These are phyloP conservation scores for Malachius bipustulatus DNA, from an alignment of 2,888 invertebrate genomes.

Conservation along the genomic window DNA sequence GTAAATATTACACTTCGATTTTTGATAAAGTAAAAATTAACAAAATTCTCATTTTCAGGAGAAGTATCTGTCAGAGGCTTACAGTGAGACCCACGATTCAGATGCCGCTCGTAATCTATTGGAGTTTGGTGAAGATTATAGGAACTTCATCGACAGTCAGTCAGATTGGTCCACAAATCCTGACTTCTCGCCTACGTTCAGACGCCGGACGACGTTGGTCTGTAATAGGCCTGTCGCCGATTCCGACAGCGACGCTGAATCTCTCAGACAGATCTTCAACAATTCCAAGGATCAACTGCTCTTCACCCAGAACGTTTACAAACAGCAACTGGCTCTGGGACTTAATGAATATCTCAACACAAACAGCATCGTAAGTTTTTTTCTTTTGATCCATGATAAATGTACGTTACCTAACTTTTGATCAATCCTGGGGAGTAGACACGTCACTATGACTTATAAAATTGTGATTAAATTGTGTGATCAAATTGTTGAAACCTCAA, in stretches of 20 bases:
- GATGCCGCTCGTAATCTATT: constrained; percentile 71
- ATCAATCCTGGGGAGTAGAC: too few species aligned
- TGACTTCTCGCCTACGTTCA: constrained; percentile 38
- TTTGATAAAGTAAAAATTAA: constrained; percentile 11
- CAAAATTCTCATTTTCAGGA: constrained; percentile 55
- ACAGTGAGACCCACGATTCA: constrained; percentile 77
- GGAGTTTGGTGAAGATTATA: constrained; percentile 84
- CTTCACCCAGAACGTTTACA: constrained; percentile 31
- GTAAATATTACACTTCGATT: too few species aligned
- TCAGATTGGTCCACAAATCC: constrained; percentile 70
- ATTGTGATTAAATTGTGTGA: too few species aligned
- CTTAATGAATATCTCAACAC: constrained; percentile 29
- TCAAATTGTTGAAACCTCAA: too few species aligned
- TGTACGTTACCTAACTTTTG: too few species aligned
- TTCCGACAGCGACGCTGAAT: constrained; percentile 34
- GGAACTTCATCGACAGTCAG: constrained; percentile 79
- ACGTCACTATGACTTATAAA: too few species aligned
- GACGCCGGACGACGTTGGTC: constrained; percentile 24
- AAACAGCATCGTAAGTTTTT: constrained; percentile 32
- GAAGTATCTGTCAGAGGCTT: constrained; percentile 82
- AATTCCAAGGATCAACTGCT: constrained; percentile 31
- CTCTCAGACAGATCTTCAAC: constrained; percentile 31
- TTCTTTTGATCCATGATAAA: too few species aligned
- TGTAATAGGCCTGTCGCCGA: constrained; percentile 7
- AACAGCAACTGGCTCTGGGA: constrained; percentile 29